Conservation (phyloP, 2,797 vertebrate genomes). For the Emydoidea blandingii region DNA sequence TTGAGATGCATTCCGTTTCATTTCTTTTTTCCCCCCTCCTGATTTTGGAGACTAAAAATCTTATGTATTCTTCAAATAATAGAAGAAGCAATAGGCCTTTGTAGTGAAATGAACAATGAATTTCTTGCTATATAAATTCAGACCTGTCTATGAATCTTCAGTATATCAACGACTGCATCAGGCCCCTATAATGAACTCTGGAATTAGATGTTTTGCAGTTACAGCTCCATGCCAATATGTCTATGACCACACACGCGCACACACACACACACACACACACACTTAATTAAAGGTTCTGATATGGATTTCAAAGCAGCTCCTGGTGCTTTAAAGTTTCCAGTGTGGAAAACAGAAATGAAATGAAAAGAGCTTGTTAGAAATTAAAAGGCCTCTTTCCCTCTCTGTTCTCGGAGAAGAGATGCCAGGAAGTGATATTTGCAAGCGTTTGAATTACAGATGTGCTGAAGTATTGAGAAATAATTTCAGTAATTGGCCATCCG, state of each 20-base stretch:
- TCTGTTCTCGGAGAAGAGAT: not conserved
- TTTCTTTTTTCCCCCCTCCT: not conserved
- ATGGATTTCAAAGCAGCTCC: conserved; percentile 34
- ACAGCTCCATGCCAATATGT: not conserved
- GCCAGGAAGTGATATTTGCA: not conserved
- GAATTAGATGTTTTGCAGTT: not conserved
- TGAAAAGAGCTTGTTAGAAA: conserved; percentile 48
- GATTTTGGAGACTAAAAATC: not conserved
- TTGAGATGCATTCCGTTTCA: not conserved
- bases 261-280: not conserved
- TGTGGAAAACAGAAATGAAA: conserved; percentile 7
- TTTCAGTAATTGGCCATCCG: conserved; percentile 20
- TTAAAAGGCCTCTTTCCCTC: not conserved
- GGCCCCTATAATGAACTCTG: not conserved
- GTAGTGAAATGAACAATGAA: not conserved
- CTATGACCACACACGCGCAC: not conserved
- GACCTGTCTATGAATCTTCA: fast-evolving
- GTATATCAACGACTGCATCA: not conserved
- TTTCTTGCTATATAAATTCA: not conserved
- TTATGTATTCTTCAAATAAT: not conserved
- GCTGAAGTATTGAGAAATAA: conserved; percentile 20
- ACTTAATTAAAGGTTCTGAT: not conserved
- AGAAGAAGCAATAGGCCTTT: not conserved
- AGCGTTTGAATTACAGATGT: conserved; percentile 4
- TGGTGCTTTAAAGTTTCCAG: conserved; percentile 23